These are phyloP conservation scores for Mus minutoides DNA, from an alignment of 2,797 vertebrate genomes.

Conservation along the genomic window DNA sequence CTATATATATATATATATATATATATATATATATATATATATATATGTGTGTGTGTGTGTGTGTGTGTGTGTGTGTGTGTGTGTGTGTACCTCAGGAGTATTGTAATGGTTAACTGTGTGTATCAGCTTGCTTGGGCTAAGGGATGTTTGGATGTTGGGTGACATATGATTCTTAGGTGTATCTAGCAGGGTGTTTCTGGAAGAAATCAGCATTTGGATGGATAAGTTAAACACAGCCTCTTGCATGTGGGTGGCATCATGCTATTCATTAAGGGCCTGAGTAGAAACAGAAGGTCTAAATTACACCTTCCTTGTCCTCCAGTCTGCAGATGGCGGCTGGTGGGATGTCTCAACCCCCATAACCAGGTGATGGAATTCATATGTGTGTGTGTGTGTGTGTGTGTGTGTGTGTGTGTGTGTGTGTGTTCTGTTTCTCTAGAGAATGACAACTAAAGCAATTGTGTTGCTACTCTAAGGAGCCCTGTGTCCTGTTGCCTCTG, in stretches of 20 bases:
- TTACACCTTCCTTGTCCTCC: not conserved
- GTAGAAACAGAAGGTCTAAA: not conserved
- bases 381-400: not conserved
- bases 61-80: too few relatives aligned
- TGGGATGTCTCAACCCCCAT: not conserved
- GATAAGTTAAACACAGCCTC: not conserved
- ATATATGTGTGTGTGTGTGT: too few relatives aligned
- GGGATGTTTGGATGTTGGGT: not conserved
- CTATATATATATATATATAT: too few relatives aligned
- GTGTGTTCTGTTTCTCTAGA: not conserved
- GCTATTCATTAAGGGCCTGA: not conserved
- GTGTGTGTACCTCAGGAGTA: rapidly evolving
- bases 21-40: too few relatives aligned
- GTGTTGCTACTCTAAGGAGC: not conserved
- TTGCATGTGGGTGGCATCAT: not conserved
- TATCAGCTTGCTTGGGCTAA: not conserved
- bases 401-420: not conserved
- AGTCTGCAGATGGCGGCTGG: not conserved
- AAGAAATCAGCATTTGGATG: not conserved
- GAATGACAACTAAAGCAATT: not conserved
- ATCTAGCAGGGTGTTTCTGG: not conserved
- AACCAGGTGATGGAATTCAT: not conserved
- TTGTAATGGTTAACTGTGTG: not conserved
- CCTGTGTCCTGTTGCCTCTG: not conserved
- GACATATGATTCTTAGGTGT: not conserved